Evolutionary conservation across 2,888 invertebrate genomes (phyloP).

Genomic region (Taphrorychus bicolor): DNA sequence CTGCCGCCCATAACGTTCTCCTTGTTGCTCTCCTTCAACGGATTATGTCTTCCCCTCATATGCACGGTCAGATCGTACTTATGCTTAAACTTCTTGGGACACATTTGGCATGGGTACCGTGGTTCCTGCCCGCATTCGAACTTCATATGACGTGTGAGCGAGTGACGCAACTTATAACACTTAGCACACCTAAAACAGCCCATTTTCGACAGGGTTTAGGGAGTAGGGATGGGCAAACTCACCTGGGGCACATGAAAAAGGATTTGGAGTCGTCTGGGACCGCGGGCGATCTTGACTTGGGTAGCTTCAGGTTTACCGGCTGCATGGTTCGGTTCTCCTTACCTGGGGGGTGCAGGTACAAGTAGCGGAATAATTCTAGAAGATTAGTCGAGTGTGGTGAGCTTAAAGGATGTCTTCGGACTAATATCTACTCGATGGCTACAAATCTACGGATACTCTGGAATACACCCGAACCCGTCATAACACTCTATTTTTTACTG

Average conservation of each 20-base stretch:
- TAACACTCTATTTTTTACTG: conserved; percentile 7
- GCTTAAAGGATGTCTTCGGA: too few species aligned
- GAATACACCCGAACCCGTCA: neutral
- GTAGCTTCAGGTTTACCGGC: conserved; percentile 34
- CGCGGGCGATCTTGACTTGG: conserved; percentile 10
- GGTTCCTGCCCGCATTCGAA: conserved; percentile 67
- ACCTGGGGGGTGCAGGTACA: conserved; percentile 16
- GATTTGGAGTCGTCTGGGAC: neutral
- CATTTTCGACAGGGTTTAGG: neutral
- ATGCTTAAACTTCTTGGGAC: conserved; percentile 66
- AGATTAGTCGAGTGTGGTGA: neutral
- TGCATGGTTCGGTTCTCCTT: conserved; percentile 42
- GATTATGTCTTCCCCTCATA: conserved; percentile 54
- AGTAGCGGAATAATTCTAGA: conserved; percentile 23
- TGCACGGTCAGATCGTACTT: conserved; percentile 63
- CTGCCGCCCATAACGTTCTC: too few species aligned
- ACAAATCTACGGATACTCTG: conserved; percentile 6
- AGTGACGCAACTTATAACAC: conserved; percentile 61
- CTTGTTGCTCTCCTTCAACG: conserved; percentile 6
- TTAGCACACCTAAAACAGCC: conserved; percentile 61
- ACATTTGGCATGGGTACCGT: conserved; percentile 68
- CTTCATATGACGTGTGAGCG: conserved; percentile 62
- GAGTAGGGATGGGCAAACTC: neutral
- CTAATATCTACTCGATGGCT: too few species aligned
- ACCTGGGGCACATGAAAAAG: conserved; percentile 34